Percentiles rank a stretch among this genome's conserved stretches.
Evolutionary conservation across 2,888 invertebrate species (phyloP).

Genomic region (Megastigmus dorsalis): DNA sequence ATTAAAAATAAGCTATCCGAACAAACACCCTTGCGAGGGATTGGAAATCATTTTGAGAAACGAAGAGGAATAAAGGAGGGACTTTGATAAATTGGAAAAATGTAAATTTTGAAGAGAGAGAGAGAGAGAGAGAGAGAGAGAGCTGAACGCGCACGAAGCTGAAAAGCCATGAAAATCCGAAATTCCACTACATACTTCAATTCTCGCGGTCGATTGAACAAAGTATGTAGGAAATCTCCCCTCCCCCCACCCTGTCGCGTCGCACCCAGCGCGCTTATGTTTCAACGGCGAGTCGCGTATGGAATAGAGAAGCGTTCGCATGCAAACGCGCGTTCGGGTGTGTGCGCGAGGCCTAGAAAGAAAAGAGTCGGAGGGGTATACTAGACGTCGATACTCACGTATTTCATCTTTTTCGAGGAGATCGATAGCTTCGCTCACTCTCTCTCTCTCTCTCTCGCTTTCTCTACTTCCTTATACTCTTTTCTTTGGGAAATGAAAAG

Average conservation of each 20-base stretch:
- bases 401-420: slow-evolving; percentile 28
- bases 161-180: not conserved
- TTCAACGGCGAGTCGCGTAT: slow-evolving; percentile 4
- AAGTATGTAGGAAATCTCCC: not conserved
- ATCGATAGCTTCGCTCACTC: slow-evolving; percentile 11
- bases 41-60: too few species aligned
- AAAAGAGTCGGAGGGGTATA: slow-evolving; percentile 26
- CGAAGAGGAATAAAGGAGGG: too few species aligned
- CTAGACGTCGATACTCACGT: slow-evolving; percentile 27
- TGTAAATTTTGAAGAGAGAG: not conserved
- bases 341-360: slow-evolving; percentile 23
- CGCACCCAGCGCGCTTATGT: not conserved
- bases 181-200: slow-evolving; percentile 11
- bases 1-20: too few species aligned
- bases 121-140: too few species aligned
- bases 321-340: not conserved
- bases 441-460: not conserved
- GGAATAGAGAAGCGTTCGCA: slow-evolving; percentile 9
- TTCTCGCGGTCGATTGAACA: slow-evolving; percentile 25
- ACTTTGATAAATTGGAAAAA: too few species aligned
- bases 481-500: slow-evolving; percentile 2
- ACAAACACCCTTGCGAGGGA: too few species aligned
- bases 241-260: not conserved
- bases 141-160: too few species aligned
- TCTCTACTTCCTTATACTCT: not conserved